A percentile compares a stretch with the other conserved stretches of the same genome.
phyloP scores from a whole-genome alignment of 1,140 invertebrate species.

The Drosophila nikananu region DNA sequence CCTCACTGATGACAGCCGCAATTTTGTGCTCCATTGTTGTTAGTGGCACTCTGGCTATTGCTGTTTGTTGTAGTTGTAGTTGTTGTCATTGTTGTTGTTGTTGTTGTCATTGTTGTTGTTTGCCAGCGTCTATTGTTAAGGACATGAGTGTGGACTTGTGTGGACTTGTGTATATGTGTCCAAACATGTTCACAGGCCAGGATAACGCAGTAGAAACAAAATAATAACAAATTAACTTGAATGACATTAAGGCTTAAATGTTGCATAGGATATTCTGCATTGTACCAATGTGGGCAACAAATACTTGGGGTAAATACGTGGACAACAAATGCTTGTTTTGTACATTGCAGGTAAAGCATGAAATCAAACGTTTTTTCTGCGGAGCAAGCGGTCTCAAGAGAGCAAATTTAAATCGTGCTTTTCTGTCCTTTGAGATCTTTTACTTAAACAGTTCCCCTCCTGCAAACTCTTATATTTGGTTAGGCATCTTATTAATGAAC shows the following conservation, averaged over 20 bases:
- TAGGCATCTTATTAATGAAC: not conserved
- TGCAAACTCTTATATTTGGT: not conserved
- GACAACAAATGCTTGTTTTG: no score
- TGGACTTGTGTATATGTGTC: constrained; percentile 40
- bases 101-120: constrained; percentile 55
- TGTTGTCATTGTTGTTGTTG: constrained; percentile 19
- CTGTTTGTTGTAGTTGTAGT: constrained; percentile 13
- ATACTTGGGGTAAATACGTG: no score
- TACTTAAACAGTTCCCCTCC: not conserved
- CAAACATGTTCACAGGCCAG: constrained; percentile 21
- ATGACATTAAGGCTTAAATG: not conserved
- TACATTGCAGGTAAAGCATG: no score
- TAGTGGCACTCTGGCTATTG: constrained; percentile 37
- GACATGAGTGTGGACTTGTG: constrained; percentile 51
- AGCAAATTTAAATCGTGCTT: no score
- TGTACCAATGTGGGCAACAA: no score
- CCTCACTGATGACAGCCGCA: constrained; percentile 81
- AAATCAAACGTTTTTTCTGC: no score
- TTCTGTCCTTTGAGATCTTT: no score
- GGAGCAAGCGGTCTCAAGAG: no score
- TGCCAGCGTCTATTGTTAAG: constrained; percentile 68
- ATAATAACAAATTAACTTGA: not conserved
- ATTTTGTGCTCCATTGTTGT: constrained; percentile 76
- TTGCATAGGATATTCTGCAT: no score
- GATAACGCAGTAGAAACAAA: constrained; percentile 17